Conservation (phyloP, 2,888 invertebrate species). For the Caenorhabditis macrosperma region DNA sequence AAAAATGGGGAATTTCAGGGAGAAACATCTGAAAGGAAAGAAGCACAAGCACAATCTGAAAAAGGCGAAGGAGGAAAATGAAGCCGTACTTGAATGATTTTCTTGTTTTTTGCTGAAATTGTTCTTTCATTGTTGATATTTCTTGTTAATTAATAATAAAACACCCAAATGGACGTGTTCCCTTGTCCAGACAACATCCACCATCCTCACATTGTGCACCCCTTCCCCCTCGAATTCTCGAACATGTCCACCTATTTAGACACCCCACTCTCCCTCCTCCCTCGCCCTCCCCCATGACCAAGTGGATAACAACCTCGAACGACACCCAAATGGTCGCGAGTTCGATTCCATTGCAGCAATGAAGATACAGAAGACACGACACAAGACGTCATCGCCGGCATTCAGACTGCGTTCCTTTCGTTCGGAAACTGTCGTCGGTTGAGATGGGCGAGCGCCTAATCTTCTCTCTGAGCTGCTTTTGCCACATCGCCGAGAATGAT, state of each 20-base stretch:
- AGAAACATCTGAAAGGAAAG: slow-evolving; percentile 68
- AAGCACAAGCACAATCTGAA: slow-evolving; percentile 43
- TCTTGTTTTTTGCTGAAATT: not conserved
- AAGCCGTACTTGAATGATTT: not conserved
- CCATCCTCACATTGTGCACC: no score
- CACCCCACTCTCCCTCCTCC: no score
- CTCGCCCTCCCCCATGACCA: no score
- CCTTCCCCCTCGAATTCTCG: no score
- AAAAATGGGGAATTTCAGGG: slow-evolving; percentile 51
- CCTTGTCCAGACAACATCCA: no score
- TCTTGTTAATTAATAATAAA: no score
- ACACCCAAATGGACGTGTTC: no score
- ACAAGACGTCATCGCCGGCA: not conserved
- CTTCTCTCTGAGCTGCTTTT: not conserved
- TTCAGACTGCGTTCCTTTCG: not conserved
- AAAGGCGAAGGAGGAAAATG: not conserved
- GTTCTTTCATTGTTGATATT: not conserved
- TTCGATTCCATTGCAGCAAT: not conserved
- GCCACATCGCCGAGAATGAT: no score
- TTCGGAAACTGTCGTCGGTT: slow-evolving; percentile 1
- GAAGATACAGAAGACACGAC: not conserved
- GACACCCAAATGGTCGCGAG: not conserved
- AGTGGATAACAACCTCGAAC: no score
- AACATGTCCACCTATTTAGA: no score
- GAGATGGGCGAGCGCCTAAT: slow-evolving; percentile 1